phyloP scores from a whole-genome alignment of 2,888 invertebrate genomes.

The Leptarthrus brevirostris region DNA sequence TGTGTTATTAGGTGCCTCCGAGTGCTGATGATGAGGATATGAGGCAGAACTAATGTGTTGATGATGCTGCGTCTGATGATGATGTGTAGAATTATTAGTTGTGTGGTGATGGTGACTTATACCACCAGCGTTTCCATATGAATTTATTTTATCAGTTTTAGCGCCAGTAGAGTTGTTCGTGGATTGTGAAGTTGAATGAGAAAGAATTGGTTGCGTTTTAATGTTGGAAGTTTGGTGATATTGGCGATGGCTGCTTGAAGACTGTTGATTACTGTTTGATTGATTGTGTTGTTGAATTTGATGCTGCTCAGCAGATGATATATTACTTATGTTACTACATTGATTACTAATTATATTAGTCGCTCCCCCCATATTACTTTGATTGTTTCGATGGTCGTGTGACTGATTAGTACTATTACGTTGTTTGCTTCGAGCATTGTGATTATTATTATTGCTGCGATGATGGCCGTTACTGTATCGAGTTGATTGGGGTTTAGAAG shows the following conservation, averaged over 20 bases:
- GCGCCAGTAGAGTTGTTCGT: slow-evolving; percentile 58
- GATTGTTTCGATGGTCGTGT: slow-evolving; percentile 58
- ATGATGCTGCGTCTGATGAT: slow-evolving; percentile 58
- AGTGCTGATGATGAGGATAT: slow-evolving; percentile 42
- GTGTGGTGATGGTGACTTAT: slow-evolving; percentile 55
- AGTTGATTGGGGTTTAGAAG: slow-evolving; percentile 57
- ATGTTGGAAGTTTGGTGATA: slow-evolving; percentile 53
- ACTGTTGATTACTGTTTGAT: slow-evolving; percentile 53
- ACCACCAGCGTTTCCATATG: slow-evolving; percentile 58
- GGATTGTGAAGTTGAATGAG: slow-evolving; percentile 49
- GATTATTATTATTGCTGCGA: slow-evolving; percentile 58
- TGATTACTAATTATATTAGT: slow-evolving; percentile 57
- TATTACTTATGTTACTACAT: slow-evolving; percentile 59
- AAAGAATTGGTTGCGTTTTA: slow-evolving; percentile 56
- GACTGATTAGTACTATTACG: slow-evolving; percentile 58
- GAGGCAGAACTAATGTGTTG: slow-evolving; percentile 53
- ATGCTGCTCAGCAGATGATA: slow-evolving; percentile 60
- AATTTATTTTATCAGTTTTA: slow-evolving; percentile 57
- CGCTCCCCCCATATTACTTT: slow-evolving; percentile 57
- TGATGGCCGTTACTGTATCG: slow-evolving; percentile 62
- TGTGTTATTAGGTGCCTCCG: slow-evolving; percentile 46
- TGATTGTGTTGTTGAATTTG: slow-evolving; percentile 60
- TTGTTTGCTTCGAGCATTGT: slow-evolving; percentile 61
- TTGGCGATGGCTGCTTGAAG: slow-evolving; percentile 58
- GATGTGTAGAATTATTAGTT: slow-evolving; percentile 48